phyloP scores from a whole-genome alignment of 2,113 vertebrate species.

The crab-eating macaque (Macaca fascicularis) region T2T-MFA8v1.1 NC_088376.1:15691001-15691500 shows the following conservation, averaged over 20 bases:
- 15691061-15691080: not conserved
- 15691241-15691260: constrained; percentile 54
- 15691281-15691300: not conserved
- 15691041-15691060: not conserved
- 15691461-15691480: not conserved
- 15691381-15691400: not conserved
- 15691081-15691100: not conserved
- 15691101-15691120: constrained; percentile 93
- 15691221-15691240: constrained; percentile 91
- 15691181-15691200: constrained; percentile 98
- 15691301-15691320: not conserved
- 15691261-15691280: not conserved
- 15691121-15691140: constrained; percentile 95
- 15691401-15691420: not conserved
- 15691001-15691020: not conserved
- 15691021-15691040: not conserved
- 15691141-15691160: constrained; percentile 98
- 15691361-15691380: not conserved
- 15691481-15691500: not conserved
- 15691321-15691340: not conserved
- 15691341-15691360: not conserved
- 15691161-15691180: constrained; percentile 99
- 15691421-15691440: not conserved
- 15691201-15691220: constrained; percentile 99
- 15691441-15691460: not conserved